phyloP scores from a whole-genome alignment of 2,797 vertebrate genomes.

The Hozukius guyotensis region DNA sequence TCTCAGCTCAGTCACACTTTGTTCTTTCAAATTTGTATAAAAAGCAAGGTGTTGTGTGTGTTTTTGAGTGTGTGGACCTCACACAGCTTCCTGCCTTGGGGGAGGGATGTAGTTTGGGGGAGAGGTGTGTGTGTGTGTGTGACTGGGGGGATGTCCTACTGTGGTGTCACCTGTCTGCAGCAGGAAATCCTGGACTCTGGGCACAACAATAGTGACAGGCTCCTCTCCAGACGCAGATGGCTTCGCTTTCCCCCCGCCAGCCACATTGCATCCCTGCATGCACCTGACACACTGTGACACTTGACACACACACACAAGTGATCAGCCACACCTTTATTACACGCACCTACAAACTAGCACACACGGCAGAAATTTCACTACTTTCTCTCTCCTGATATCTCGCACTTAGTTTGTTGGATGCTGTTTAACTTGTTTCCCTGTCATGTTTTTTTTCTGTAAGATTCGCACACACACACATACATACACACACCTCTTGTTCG shows the following conservation, averaged over 20 bases:
- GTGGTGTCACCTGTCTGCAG: constrained; percentile 87
- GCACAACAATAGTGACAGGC: constrained; percentile 91
- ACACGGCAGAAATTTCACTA: neutral
- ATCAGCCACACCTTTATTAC: constrained; percentile 40
- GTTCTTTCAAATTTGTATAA: neutral
- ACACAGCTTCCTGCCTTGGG: constrained; percentile 40
- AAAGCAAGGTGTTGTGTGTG: constrained; percentile 11
- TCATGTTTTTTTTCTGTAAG: constrained; percentile 21
- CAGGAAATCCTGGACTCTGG: constrained; percentile 79
- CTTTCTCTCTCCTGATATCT: neutral
- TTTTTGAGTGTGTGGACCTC: constrained; percentile 22
- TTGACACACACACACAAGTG: constrained; percentile 48
- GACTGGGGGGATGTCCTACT: constrained; percentile 75
- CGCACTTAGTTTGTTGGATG: constrained; percentile 19
- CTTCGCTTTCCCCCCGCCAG: constrained; percentile 86
- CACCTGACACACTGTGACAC: constrained; percentile 73
- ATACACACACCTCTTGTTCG: constrained; percentile 60
- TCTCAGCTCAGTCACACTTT: neutral
- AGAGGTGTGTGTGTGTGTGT: neutral
- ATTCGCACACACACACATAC: neutral
- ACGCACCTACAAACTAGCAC: constrained; percentile 4
- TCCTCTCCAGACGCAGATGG: constrained; percentile 91
- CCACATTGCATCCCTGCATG: constrained; percentile 81
- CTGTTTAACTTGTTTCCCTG: constrained; percentile 44
- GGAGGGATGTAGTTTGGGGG: constrained; percentile 34